phyloP scores from a whole-genome alignment of 1,140 invertebrate genomes.

The Zaprionus gabonicus region DNA sequence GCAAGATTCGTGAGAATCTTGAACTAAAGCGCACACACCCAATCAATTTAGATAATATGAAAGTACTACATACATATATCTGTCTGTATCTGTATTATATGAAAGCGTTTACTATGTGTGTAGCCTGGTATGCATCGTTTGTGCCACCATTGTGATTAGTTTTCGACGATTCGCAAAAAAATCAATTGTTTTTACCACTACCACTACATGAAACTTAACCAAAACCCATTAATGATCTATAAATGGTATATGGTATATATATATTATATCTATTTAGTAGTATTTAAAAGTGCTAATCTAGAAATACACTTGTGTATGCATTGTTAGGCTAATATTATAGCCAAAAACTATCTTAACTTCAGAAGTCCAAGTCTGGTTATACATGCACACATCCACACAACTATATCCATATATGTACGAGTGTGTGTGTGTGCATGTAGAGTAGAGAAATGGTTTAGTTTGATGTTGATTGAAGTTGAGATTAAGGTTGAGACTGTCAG shows the following conservation, averaged over 20 bases:
- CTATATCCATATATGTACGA: background rate
- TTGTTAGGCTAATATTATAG: slow-evolving; percentile 71
- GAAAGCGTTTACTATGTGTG: background rate
- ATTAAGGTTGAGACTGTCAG: slow-evolving; percentile 59
- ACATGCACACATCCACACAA: slow-evolving; percentile 9
- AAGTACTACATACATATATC: background rate
- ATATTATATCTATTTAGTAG: slow-evolving; percentile 12
- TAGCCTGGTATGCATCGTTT: slow-evolving; percentile 4
- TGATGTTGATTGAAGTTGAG: slow-evolving; percentile 28
- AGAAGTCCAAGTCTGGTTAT: slow-evolving; percentile 43
- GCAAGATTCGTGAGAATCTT: background rate
- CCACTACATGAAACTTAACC: background rate
- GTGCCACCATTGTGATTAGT: slow-evolving; percentile 5
- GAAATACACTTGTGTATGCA: slow-evolving; percentile 61
- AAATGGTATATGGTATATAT: slow-evolving; percentile 32
- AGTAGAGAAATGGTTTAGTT: slow-evolving; percentile 31
- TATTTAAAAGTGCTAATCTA: slow-evolving; percentile 34
- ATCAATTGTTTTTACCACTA: slow-evolving; percentile 8
- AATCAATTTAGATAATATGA: slow-evolving; percentile 8
- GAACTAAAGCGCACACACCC: background rate
- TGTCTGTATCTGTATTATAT: background rate
- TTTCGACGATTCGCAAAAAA: slow-evolving; percentile 2
- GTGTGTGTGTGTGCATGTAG: background rate
- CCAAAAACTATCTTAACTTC: slow-evolving; percentile 58
- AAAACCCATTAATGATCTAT: background rate